Base-by-base conservation (phyloP, 2,113 vertebrate species). In the Gopherus flavomarginatus region DNA sequence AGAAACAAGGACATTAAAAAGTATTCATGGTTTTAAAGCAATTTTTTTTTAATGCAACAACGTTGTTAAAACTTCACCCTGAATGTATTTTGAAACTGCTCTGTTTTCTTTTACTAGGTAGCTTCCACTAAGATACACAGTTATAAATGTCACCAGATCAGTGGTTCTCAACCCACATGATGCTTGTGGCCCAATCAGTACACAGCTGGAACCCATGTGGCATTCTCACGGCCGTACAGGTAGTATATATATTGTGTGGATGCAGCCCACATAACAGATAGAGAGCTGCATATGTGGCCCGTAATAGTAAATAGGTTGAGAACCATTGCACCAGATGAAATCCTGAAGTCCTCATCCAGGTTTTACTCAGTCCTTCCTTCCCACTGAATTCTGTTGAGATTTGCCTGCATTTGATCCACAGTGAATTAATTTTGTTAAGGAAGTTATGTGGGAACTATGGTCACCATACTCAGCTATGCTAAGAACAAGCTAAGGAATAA, bases 361-460 rank as follows among this genome's bases (percentile, higher is more conserved):
- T 88, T 85, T 75, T 75, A 16, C 78, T 93, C 57, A 27, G 44
- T 50, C 81, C n/a, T 88, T 91, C 80, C 89, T 87, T 94, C 95
- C 94, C 83, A 72, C 87, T 88, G 89, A 80, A 93, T 94, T 93
- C 90, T 62, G 94, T 93, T 93, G 86, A 90, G 83, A 65, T 94
- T 95, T 94, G 95, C 89, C 92, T 96, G 95, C 4, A 0, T 91
- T 93, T 85, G 92, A 87, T 89, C 31, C 85, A 94, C 95, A 91
- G 96, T 97, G 95, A 95, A 96, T 97, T 95, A 62, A 83, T 87
- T 95, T 94, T 91, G 47, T 89, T 92, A 94, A 79, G 92, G 96
- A 96, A 83, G 83, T 89, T 94, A 35, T 88, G 38, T 54, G 65
- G 93, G 85, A 83, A 88, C 81, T 87, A 93, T 83, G 14, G 31